These are phyloP conservation scores for Anguilla japonica DNA, from an alignment of 2,113 vertebrate genomes.

Conservation along the genomic window DNA sequence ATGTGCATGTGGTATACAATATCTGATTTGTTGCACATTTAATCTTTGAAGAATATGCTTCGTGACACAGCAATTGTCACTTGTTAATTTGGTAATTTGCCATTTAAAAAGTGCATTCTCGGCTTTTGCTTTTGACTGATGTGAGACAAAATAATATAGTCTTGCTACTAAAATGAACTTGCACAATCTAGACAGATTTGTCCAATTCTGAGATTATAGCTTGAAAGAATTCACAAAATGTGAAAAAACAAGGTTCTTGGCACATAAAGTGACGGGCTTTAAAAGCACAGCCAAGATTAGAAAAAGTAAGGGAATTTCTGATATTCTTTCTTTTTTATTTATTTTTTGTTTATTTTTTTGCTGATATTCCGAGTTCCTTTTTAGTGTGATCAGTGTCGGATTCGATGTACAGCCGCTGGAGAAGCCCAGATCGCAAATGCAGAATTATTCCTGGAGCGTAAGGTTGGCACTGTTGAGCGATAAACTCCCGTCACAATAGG, in stretches of 20 bases:
- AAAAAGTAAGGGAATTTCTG: not conserved
- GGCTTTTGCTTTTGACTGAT: not conserved
- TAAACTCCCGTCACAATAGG: not conserved
- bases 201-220: not conserved
- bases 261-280: not conserved
- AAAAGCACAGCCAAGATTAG: not conserved
- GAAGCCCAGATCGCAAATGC: not conserved
- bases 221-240: not conserved
- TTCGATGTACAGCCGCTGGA: not conserved
- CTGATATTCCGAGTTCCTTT: not conserved
- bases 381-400: not conserved
- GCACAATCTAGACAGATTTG: not conserved
- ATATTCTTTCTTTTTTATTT: not conserved
- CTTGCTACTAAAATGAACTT: not conserved
- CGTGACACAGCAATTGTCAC: not conserved
- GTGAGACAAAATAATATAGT: not conserved
- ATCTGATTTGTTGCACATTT: not conserved
- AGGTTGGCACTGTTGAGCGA: constrained; percentile 3
- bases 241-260: not conserved
- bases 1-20: not conserved
- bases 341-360: not conserved
- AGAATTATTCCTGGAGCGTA: not conserved
- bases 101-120: not conserved
- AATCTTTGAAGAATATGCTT: not conserved
- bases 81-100: not conserved